Percentiles rank a stretch among this genome's conserved stretches.
phyloP scores from a whole-genome alignment of 2,888 invertebrate species.

The Chalcis sispes region DNA sequence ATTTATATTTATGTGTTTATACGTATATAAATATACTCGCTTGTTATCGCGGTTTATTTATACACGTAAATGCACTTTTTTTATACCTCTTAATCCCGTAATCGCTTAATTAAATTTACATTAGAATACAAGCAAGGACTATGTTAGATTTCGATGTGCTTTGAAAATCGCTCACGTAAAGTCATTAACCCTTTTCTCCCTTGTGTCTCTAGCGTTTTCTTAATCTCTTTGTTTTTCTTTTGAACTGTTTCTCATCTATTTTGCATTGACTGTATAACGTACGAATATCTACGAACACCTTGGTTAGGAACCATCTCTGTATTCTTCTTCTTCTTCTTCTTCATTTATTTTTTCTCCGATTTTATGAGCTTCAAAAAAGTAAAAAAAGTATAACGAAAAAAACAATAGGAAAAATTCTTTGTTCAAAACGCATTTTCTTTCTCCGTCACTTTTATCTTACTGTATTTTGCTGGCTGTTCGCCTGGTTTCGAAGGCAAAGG shows the following conservation, averaged over 20 bases:
- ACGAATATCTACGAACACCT: conserved; percentile 40
- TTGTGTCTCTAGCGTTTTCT: background rate
- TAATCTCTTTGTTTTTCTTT: background rate
- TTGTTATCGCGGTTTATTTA: no score
- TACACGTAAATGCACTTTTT: background rate
- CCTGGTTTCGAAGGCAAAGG: conserved; percentile 46
- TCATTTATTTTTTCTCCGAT: no score
- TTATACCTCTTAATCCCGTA: background rate
- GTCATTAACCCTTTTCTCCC: background rate
- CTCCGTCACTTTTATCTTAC: background rate
- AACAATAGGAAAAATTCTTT: background rate
- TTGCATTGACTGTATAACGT: conserved; percentile 14
- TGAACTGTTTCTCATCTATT: background rate
- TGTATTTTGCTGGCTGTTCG: background rate
- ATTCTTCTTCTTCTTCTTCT: background rate
- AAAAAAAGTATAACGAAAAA: conserved; percentile 3
- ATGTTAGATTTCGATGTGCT: conserved; percentile 57
- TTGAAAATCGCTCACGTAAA: conserved; percentile 47
- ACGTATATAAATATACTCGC: background rate
- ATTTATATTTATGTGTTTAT: conserved; percentile 12
- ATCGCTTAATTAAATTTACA: conserved; percentile 43
- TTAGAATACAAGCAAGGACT: conserved; percentile 49
- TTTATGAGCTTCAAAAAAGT: no score
- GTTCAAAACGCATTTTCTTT: conserved; percentile 2
- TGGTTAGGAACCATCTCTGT: conserved; percentile 49